phyloP scores from a whole-genome alignment of 2,888 invertebrate genomes.

The Agelastica alni region DNA sequence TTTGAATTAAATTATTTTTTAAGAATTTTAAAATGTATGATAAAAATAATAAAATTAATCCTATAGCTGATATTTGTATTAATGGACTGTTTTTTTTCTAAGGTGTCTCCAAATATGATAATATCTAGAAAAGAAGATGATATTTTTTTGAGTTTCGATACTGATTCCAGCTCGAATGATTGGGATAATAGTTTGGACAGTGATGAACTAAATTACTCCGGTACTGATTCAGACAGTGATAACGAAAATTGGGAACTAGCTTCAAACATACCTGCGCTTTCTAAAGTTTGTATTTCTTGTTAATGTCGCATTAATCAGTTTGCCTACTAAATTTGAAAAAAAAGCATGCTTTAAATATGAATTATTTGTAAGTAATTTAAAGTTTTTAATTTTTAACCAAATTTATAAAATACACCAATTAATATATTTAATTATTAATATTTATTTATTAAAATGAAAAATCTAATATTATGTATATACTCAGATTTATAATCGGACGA shows the following conservation, averaged over 20 bases:
- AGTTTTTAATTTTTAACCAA: too few species aligned
- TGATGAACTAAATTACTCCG: slow-evolving; percentile 50
- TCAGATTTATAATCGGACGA: too few species aligned
- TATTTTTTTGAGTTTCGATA: slow-evolving; percentile 36
- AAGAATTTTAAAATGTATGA: background rate
- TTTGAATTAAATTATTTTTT: slow-evolving; percentile 12
- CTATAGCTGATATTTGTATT: too few species aligned
- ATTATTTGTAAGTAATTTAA: too few species aligned
- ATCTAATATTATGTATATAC: too few species aligned
- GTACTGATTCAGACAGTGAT: slow-evolving; percentile 47
- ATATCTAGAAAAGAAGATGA: slow-evolving; percentile 40
- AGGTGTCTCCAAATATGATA: slow-evolving; percentile 46
- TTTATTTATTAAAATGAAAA: too few species aligned
- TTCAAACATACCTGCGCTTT: slow-evolving; percentile 47
- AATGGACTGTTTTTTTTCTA: slow-evolving; percentile 18
- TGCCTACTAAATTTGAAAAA: too few species aligned
- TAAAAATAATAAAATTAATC: too few species aligned
- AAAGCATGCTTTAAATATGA: too few species aligned
- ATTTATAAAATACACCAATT: too few species aligned
- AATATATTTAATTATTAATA: too few species aligned
- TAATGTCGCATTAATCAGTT: too few species aligned
- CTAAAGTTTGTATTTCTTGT: slow-evolving; percentile 48
- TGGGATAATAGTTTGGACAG: slow-evolving; percentile 53
- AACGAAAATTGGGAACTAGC: slow-evolving; percentile 49
- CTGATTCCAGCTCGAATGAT: slow-evolving; percentile 47